Conservation (phyloP, 37 sponge, comb jelly and placozoan genomes). For the Spongilla lacustris region DNA sequence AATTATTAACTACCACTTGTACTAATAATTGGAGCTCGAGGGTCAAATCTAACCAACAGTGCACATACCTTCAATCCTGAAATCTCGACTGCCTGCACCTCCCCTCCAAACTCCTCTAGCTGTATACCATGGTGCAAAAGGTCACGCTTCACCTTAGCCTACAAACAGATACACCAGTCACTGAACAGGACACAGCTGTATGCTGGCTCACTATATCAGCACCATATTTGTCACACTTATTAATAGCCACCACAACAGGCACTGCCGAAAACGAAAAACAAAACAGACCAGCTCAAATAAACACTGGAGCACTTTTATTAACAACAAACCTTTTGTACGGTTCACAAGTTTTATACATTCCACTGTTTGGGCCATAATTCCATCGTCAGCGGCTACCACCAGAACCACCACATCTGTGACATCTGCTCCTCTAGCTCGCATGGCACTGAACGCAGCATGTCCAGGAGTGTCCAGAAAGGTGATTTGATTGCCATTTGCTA, state of each 20-base stretch:
- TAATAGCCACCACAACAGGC: slow-evolving; percentile 93
- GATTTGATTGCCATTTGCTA: slow-evolving; percentile 55
- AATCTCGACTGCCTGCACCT: slow-evolving; percentile 80
- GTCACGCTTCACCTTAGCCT: slow-evolving; percentile 60
- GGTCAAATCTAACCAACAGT: too few species aligned
- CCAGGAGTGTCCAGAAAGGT: slow-evolving; percentile 99
- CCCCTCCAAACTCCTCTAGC: slow-evolving; percentile 86
- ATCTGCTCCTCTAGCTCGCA: slow-evolving; percentile 85
- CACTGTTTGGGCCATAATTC: slow-evolving; percentile 86
- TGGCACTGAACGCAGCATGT: slow-evolving; percentile 91
- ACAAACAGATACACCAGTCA: background rate
- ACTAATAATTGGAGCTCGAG: too few species aligned
- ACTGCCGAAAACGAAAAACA: slow-evolving; percentile 33
- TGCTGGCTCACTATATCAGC: slow-evolving; percentile 53
- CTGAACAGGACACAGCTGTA: background rate
- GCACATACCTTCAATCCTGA: slow-evolving; percentile 81
- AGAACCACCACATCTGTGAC: slow-evolving; percentile 91
- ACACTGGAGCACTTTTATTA: background rate
- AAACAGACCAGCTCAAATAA: background rate
- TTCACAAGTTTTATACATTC: slow-evolving; percentile 83
- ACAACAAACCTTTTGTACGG: slow-evolving; percentile 51
- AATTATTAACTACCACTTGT: too few species aligned
- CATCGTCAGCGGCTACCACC: slow-evolving; percentile 95
- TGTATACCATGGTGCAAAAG: slow-evolving; percentile 79
- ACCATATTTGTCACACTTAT: slow-evolving; percentile 86